Conservation (phyloP, 2,888 invertebrate genomes). For the Pachydiplax longipennis region DNA sequence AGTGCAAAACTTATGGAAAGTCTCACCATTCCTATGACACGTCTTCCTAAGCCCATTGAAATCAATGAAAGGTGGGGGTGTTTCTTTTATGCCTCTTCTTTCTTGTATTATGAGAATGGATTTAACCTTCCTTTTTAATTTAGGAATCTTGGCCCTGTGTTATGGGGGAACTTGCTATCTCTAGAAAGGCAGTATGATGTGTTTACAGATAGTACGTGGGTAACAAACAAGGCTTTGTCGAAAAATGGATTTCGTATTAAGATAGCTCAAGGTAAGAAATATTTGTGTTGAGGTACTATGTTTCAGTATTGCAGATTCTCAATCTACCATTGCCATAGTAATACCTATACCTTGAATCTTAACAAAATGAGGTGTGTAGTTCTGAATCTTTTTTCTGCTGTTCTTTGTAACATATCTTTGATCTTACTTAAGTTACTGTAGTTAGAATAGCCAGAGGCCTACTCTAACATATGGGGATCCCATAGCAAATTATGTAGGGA, state of each 20-base stretch:
- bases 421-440: too few species aligned
- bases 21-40: slow-evolving; percentile 43
- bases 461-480: too few species aligned
- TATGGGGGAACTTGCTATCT: slow-evolving; percentile 47
- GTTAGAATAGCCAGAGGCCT: too few species aligned
- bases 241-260: slow-evolving; percentile 50
- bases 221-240: slow-evolving; percentile 46
- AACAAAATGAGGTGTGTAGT: too few species aligned
- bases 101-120: not conserved
- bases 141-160: slow-evolving; percentile 47
- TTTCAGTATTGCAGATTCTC: too few species aligned
- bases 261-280: not conserved
- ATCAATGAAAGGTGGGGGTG: slow-evolving; percentile 15
- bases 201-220: slow-evolving; percentile 34
- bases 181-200: slow-evolving; percentile 48
- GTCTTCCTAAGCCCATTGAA: slow-evolving; percentile 33
- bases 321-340: too few species aligned
- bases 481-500: too few species aligned
- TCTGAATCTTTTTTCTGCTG: too few species aligned
- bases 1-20: slow-evolving; percentile 48
- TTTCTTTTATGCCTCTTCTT: not conserved
- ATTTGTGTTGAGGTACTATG: not conserved
- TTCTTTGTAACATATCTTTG: too few species aligned
- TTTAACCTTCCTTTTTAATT: not conserved
- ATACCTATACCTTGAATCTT: too few species aligned